A percentile compares a stretch with the other conserved stretches of the same genome.
phyloP scores from a whole-genome alignment of 1,140 invertebrate genomes.

The Holotrichia oblita region DNA sequence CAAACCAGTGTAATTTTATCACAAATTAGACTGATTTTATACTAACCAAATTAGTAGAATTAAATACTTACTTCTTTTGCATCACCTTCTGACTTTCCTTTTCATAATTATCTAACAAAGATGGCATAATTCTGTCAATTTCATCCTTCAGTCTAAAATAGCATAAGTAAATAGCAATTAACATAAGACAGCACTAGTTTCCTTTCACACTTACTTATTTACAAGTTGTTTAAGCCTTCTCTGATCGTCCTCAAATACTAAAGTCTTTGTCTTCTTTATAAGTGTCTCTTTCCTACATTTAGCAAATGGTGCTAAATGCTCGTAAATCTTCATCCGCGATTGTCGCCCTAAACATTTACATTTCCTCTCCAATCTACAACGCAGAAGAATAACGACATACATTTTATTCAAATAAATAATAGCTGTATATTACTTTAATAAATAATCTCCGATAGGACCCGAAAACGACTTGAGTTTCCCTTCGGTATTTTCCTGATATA shows the following conservation, averaged over 20 bases:
- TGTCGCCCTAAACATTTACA: slow-evolving; percentile 59
- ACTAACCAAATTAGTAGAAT: neutral
- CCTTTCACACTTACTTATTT: slow-evolving; percentile 58
- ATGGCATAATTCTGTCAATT: slow-evolving; percentile 68
- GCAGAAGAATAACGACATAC: slow-evolving; percentile 30
- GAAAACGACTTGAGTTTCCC: slow-evolving; percentile 74
- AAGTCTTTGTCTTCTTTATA: slow-evolving; percentile 72
- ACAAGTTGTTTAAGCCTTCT: slow-evolving; percentile 66
- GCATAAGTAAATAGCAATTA: slow-evolving; percentile 42
- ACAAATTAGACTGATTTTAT: no score
- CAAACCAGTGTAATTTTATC: no score
- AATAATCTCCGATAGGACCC: slow-evolving; percentile 67
- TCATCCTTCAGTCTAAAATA: slow-evolving; percentile 64
- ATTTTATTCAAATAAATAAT: no score
- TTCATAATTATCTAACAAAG: slow-evolving; percentile 66
- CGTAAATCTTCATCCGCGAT: slow-evolving; percentile 68
- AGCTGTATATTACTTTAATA: slow-evolving; percentile 67
- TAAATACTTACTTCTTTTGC: slow-evolving; percentile 65
- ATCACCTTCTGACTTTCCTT: slow-evolving; percentile 66
- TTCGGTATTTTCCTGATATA: slow-evolving; percentile 66
- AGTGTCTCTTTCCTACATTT: slow-evolving; percentile 75
- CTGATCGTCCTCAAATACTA: slow-evolving; percentile 69
- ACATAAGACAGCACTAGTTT: neutral
- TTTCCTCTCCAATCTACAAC: slow-evolving; percentile 69
- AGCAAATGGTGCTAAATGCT: slow-evolving; percentile 71